phyloP scores from a whole-genome alignment of 2,888 invertebrate species.

The Lydus trimaculatus region DNA sequence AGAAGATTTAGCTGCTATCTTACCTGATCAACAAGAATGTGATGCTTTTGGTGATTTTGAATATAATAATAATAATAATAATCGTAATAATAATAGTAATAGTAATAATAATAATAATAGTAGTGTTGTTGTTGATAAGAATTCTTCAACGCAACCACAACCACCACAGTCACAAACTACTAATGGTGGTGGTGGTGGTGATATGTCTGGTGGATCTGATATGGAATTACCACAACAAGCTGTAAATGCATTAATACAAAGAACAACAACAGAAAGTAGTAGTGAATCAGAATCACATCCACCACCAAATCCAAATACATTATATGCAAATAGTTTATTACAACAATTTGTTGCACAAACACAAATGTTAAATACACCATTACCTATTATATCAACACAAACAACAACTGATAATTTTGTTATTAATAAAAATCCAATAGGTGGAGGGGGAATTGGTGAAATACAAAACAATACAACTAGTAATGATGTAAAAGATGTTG shows the following conservation, averaged over 20 bases:
- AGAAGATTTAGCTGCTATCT: slow-evolving; percentile 79
- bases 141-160: too few relatives aligned
- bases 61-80: slow-evolving; percentile 45
- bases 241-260: slow-evolving; percentile 79
- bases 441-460: slow-evolving; percentile 57
- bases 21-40: slow-evolving; percentile 74
- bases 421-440: slow-evolving; percentile 39
- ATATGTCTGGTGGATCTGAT: slow-evolving; percentile 75
- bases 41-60: slow-evolving; percentile 61
- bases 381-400: slow-evolving; percentile 38
- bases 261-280: slow-evolving; percentile 76
- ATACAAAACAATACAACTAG: slow-evolving; percentile 58
- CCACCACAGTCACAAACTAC: background rate
- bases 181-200: slow-evolving; percentile 53
- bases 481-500: slow-evolving; percentile 50
- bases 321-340: slow-evolving; percentile 65
- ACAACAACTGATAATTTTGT: slow-evolving; percentile 41
- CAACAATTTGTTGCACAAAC: slow-evolving; percentile 86
- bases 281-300: slow-evolving; percentile 75
- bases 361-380: slow-evolving; percentile 68
- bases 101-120: background rate
- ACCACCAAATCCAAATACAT: slow-evolving; percentile 53
- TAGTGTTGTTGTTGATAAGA: too few relatives aligned
- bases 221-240: slow-evolving; percentile 78
- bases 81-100: background rate